Base-by-base conservation (phyloP, 2,888 invertebrate species). In the Silvanus unidentatus region DNA sequence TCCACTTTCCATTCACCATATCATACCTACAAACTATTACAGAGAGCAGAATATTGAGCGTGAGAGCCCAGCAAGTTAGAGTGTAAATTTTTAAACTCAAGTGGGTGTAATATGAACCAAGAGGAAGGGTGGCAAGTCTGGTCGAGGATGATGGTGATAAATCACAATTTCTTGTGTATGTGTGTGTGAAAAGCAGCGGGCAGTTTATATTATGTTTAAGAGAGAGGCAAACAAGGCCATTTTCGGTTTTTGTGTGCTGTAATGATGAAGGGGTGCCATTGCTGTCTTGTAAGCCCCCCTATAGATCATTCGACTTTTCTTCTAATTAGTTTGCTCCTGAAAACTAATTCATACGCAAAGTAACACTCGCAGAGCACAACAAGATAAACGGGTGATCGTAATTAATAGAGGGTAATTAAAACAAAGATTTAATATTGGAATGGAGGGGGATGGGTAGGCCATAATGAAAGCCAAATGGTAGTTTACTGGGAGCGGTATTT, bases 391-490 rank as follows among this genome's bases (percentile, higher is more conserved):
- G 62, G 63, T 60, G 62, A 68, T 65, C 57, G 61, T 65, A 67
- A 68, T 68, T 68, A 68, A 68, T 68, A 60, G 63, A 13, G 48
- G 49, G 67, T 67, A 70, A 70, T 71, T 70, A 70, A 66, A 70
- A 64, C 64, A 60, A 65, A 68, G 69, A 70, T 70, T 68, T 71
- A 69, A 66, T 67, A 66, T 63, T 60, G 66, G 59, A 58, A 59
- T 55, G 64, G 63, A 22, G 22, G 22, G 22, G 22, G 22, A 22
- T 22, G 37, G 65, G 62, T 49, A 45, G 48, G 53, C 57, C 59
- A 65, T 68, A 69, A 69, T 66, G 68, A 69, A 68, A 69, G 65
- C 64, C 69, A 65, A 69, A 68, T 65, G 66, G 65, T 67, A 64
- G 63, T 66, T 67, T 65, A 65, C 65, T 59, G 49, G 57, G 61